Evolutionary conservation across 2,113 vertebrate genomes (phyloP), one percentile per base, ranked within the genome.

Genomic region (Atlantisia rogersi): DNA sequence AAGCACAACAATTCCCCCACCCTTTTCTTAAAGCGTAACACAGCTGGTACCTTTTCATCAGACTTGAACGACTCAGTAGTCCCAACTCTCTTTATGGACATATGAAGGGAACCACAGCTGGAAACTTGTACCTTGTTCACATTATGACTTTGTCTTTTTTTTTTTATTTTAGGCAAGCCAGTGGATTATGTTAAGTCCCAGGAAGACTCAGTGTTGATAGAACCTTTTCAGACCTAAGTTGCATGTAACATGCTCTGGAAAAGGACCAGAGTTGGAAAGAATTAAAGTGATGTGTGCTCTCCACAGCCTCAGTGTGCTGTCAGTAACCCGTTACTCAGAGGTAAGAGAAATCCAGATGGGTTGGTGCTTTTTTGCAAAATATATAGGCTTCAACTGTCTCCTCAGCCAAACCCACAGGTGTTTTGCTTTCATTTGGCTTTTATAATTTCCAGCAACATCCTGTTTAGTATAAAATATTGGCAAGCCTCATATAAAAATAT

Each of bases 401-500:
- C 35, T 71, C 80, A 44, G 82, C 50, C 32, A 77, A 80, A 83
- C 21, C 56, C 35, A 6, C 1, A 7, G 20, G 11, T 8, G 18
- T 32, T 90, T 52, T 46, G 9, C 35, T 83, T 84, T 84, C 76
- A 56, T 19, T 2, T 74, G 69, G 58, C 60, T 81, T 85, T 81
- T 75, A 58, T 26, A 0, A 39, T 50, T 90, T 75, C 77, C 8
- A 9, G 42, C 35, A 83, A 55, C 44, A 37, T 5, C 11, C 64
- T 59, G 11, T 25, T 88, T 71, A 50, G 44, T 32, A 52, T 79
- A 50, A 77, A 97, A 76, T 39, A 86, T 29, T 53, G 32, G 19
- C 44, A 90, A 64, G 42, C 70, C 94, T 86, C 12, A 12, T 93
- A 78, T 84, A 97, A 97, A 98, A 98, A 98, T 98, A 98, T 80